Percentiles rank a stretch among this genome's conserved stretches.
Conservation (phyloP, 2,888 invertebrate genomes). For the Fabriciana adippe region DNA sequence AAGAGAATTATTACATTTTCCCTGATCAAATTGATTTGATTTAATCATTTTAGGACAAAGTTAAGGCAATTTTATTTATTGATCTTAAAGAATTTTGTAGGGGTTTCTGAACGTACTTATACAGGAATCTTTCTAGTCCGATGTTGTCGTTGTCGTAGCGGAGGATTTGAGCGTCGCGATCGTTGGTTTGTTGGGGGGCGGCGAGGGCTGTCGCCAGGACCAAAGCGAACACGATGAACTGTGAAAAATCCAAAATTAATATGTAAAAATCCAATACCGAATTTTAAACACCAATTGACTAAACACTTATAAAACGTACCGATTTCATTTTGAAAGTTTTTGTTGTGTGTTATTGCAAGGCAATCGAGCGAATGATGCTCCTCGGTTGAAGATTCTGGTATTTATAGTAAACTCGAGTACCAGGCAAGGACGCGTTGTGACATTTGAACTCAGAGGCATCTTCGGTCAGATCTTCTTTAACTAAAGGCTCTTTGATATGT, state of each 20-base stretch:
- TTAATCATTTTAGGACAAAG: background rate
- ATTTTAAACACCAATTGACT: background rate
- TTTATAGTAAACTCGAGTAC: slow-evolving; percentile 60
- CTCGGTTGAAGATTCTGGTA: slow-evolving; percentile 49
- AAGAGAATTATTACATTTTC: no score
- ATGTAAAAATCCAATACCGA: background rate
- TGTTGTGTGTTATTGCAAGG: slow-evolving; percentile 54
- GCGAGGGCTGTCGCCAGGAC: slow-evolving; percentile 58
- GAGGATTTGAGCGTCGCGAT: slow-evolving; percentile 51
- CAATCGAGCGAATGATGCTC: slow-evolving; percentile 70
- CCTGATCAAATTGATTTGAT: no score
- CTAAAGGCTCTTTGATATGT: slow-evolving; percentile 56
- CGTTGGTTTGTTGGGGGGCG: slow-evolving; percentile 50
- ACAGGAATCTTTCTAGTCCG: no score
- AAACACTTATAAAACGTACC: slow-evolving; percentile 58
- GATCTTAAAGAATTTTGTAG: background rate
- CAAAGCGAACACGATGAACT: slow-evolving; percentile 72
- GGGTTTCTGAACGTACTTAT: slow-evolving; percentile 53
- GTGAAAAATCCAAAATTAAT: slow-evolving; percentile 27
- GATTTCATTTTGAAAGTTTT: slow-evolving; percentile 71
- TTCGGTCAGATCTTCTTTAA: slow-evolving; percentile 51
- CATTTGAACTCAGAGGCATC: slow-evolving; percentile 76
- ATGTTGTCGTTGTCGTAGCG: slow-evolving; percentile 55
- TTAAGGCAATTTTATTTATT: background rate
- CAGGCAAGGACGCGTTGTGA: slow-evolving; percentile 71